Conservation (phyloP, 2,888 invertebrate genomes). For the Penaeus monodon region DNA sequence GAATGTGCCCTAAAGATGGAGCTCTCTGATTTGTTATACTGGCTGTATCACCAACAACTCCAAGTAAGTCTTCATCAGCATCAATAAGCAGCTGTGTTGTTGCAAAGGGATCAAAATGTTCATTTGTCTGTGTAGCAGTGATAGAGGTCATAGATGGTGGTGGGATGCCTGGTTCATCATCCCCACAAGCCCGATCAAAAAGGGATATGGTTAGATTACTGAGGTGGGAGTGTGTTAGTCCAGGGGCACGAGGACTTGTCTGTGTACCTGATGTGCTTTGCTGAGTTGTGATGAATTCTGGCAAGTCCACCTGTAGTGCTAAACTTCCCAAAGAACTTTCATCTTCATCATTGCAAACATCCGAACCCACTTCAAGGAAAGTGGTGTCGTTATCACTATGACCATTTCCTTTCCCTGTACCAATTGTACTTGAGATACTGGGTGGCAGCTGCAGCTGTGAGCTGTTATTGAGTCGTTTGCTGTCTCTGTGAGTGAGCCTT, state of each 20-base stretch:
- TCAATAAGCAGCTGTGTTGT: conserved; percentile 22
- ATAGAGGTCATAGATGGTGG: conserved; percentile 35
- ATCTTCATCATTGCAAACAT: conserved; percentile 34
- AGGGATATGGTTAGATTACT: conserved; percentile 51
- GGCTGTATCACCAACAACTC: conserved; percentile 18
- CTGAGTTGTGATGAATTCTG: conserved; percentile 48
- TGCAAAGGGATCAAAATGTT: conserved; percentile 49
- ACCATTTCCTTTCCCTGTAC: conserved; percentile 12
- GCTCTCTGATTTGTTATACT: not conserved
- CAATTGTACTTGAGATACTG: not conserved
- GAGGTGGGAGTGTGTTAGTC: conserved; percentile 38
- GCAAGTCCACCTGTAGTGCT: conserved; percentile 46
- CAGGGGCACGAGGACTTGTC: conserved; percentile 50
- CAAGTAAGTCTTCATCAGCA: conserved; percentile 34
- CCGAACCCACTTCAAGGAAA: conserved; percentile 28
- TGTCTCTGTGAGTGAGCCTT: conserved; percentile 51
- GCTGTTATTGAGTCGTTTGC: conserved; percentile 29
- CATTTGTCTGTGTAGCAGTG: conserved; percentile 47
- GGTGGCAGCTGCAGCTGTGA: not conserved
- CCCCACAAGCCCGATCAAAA: conserved; percentile 54
- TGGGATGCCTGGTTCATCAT: conserved; percentile 45
- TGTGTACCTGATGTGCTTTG: conserved; percentile 60
- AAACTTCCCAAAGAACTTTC: conserved; percentile 37
- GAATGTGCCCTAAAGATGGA: conserved; percentile 44
- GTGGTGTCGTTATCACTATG: conserved; percentile 5